Conservation (phyloP, 35 echinoderm and acorn worm species). For the Acanthaster planci region DNA sequence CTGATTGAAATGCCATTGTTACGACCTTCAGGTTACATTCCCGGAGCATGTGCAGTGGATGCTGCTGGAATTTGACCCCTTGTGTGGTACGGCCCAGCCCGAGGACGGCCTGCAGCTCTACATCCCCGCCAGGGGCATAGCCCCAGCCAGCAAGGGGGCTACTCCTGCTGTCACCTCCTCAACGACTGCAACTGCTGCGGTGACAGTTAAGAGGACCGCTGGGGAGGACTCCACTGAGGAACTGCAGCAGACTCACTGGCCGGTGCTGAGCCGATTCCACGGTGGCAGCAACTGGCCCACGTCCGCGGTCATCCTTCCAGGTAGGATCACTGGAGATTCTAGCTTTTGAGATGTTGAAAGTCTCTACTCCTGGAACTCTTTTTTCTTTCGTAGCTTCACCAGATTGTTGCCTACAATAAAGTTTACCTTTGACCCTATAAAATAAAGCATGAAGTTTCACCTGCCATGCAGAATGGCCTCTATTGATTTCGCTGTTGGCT, state of each 20-base stretch:
- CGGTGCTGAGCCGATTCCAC: constrained; percentile 82
- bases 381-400: no score
- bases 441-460: no score
- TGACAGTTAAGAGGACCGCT: constrained; percentile 9
- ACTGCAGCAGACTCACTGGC: constrained; percentile 57
- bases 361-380: no score
- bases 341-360: no score
- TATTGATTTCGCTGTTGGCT: no score
- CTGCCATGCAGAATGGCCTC: no score
- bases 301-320: constrained; percentile 80
- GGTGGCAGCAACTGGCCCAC: constrained; percentile 90
- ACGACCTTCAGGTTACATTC: constrained; percentile 66
- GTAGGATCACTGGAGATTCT: constrained; percentile 57
- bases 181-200: constrained; percentile 3
- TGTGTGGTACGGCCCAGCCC: constrained; percentile 95
- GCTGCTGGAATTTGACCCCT: constrained; percentile 88
- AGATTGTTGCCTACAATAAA: no score
- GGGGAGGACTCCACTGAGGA: constrained; percentile 15
- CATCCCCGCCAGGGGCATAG: constrained; percentile 53
- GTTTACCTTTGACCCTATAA: no score
- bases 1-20: no score
- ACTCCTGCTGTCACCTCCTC: neutral
- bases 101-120: constrained; percentile 91
- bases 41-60: constrained; percentile 94
- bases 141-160: neutral